Conservation (phyloP, 2,797 vertebrate genomes). For the Parauchenoglanis punctatus region DNA sequence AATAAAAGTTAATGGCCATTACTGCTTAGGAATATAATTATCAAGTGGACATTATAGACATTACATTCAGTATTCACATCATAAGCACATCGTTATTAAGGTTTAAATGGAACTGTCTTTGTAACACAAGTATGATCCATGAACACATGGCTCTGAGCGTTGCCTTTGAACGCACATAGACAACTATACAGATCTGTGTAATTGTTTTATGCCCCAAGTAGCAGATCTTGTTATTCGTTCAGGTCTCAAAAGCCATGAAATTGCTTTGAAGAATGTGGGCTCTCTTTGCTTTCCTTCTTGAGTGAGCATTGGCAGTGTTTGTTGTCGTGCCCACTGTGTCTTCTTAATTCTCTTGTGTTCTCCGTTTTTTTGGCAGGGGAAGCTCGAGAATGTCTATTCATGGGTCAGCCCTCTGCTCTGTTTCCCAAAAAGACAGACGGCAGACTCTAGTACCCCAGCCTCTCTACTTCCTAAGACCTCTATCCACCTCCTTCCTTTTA, state of each 20-base stretch:
- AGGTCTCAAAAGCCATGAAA: constrained; percentile 20
- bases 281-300: constrained; percentile 30
- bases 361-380: neutral
- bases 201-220: neutral
- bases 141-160: neutral
- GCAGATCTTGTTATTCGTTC: constrained; percentile 17
- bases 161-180: neutral
- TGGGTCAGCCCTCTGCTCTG: constrained; percentile 1
- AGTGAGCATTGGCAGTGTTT: constrained; percentile 26
- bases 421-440: constrained; percentile 1
- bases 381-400: constrained; percentile 24
- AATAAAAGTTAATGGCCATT: constrained; percentile 13
- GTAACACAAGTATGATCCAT: neutral
- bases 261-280: constrained; percentile 8
- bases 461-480: neutral
- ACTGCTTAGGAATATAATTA: neutral
- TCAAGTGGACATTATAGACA: neutral
- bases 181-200: neutral
- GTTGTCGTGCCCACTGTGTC: constrained; percentile 7
- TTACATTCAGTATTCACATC: neutral
- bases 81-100: neutral
- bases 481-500: constrained; percentile 1
- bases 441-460: constrained; percentile 1
- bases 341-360: constrained; percentile 29
- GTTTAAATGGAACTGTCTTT: neutral